Evolutionary conservation across 64 coral and sea anemone genomes (phyloP), one percentile per base, ranked within the genome.

Genomic region (Actinia equina): DNA sequence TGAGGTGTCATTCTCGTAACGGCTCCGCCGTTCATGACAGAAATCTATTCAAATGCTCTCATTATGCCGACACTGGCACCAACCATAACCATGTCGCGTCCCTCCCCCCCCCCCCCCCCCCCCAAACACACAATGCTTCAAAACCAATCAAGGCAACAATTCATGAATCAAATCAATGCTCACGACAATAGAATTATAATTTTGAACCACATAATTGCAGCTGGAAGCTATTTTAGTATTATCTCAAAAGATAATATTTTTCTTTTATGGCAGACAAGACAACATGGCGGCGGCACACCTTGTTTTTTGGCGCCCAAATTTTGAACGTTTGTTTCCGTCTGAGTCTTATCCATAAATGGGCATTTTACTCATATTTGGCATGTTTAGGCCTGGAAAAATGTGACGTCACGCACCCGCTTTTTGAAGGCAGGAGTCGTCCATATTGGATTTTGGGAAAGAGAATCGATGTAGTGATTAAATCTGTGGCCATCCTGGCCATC

Each of bases 401-500:
- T 96, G 91, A 96, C 94, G 94, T 96, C 94, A 96, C 88, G 61
- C 45, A 61, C 59, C 71, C 59, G 71, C 85, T 85, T 43, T 84
- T 80, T 82, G 70, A 51, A 86, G 74, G 46, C 86, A 84, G 70
- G 77, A 71, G 91, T 83, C 91, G 92, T 96, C 94, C 94, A 96
- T 96, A 77, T 96, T 96, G 94, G 91, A 96, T 90, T 96, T 90
- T n/a, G 69, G 46, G 92, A 71, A 69, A 77, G 76, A 85, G 74
- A 61, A 62, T 67, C 69, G 70, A 93, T 93, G 94, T 84, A 62
- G 92, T 61, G 49, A 89, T 86, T 43, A 70, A 96, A 96, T 96
- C 94, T 65, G 77, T 87, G 91, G 94, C 94, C 94, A 96, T 96
- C 94, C 82, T 91, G 94, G 94, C 94, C 91, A 71, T 90, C 37